A percentile compares a stretch with the other conserved stretches of the same genome.
phyloP scores from a whole-genome alignment of 2,113 vertebrate genomes.

The Neopipo cinnamomea region DNA sequence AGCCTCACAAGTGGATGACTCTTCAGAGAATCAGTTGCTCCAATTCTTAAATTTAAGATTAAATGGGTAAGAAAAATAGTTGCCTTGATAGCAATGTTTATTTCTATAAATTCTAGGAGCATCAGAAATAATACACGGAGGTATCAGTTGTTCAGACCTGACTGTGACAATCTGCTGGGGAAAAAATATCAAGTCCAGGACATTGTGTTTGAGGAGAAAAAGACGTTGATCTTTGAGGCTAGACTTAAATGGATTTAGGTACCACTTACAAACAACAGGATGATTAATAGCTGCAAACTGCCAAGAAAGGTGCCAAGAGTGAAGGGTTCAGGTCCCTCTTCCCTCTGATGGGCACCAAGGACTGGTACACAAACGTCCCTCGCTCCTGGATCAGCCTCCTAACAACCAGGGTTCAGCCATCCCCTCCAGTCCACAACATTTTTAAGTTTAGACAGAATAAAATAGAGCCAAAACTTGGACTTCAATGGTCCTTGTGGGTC shows the following conservation, averaged over 20 bases:
- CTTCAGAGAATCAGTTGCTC: background rate
- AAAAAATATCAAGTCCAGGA: background rate
- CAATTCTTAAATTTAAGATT: background rate
- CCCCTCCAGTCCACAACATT: background rate
- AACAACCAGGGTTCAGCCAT: background rate
- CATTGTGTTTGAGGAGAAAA: background rate
- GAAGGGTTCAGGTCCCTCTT: background rate
- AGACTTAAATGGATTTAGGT: background rate
- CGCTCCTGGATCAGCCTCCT: background rate
- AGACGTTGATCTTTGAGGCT: background rate
- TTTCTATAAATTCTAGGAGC: background rate
- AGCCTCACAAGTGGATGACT: background rate
- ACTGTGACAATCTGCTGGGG: background rate
- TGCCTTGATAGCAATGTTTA: background rate
- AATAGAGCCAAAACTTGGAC: background rate
- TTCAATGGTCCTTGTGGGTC: background rate
- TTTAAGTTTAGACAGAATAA: background rate
- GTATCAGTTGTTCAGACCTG: background rate
- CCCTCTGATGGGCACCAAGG: background rate
- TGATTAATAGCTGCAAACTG: background rate
- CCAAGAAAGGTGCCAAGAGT: fast-evolving
- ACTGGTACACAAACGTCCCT: background rate
- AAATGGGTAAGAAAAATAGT: background rate
- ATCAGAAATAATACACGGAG: background rate
- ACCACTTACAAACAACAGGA: background rate